Evolutionary conservation across 2,113 vertebrate genomes (phyloP).

Genomic region (Prietella phreatophila): DNA sequence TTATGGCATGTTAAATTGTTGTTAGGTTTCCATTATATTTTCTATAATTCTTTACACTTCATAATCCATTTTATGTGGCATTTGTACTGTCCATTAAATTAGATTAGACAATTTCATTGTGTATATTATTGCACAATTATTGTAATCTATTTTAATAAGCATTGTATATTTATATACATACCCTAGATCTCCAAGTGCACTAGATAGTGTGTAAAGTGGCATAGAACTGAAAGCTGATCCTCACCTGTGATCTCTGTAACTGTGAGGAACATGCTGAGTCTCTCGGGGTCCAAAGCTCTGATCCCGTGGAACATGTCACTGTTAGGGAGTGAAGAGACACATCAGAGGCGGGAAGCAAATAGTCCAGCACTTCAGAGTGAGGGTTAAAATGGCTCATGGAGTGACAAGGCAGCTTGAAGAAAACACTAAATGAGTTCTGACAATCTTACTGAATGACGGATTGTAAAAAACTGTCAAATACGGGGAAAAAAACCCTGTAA

Average conservation of each 20-base stretch:
- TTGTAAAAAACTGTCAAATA: slow-evolving; percentile 16
- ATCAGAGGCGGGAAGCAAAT: neutral
- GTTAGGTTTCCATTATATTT: neutral
- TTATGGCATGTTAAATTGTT: neutral
- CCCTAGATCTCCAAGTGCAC: neutral
- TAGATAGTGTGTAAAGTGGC: neutral
- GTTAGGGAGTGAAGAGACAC: neutral
- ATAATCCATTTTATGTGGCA: neutral
- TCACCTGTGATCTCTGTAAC: slow-evolving; percentile 97
- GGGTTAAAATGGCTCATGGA: slow-evolving; percentile 11
- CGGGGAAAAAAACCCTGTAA: neutral
- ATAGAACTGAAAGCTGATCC: neutral
- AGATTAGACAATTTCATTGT: neutral
- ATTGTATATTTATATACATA: neutral
- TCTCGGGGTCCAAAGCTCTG: slow-evolving; percentile 88
- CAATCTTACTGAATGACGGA: slow-evolving; percentile 37
- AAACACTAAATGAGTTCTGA: slow-evolving; percentile 46
- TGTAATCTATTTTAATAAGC: neutral
- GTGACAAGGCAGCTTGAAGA: slow-evolving; percentile 26
- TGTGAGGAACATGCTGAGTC: slow-evolving; percentile 88
- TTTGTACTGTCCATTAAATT: neutral
- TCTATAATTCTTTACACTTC: neutral
- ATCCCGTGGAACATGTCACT: slow-evolving; percentile 95
- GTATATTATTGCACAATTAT: neutral
- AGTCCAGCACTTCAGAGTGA: neutral